Conservation (phyloP, 35 echinoderm and acorn worm species). For the Diadema setosum region DNA sequence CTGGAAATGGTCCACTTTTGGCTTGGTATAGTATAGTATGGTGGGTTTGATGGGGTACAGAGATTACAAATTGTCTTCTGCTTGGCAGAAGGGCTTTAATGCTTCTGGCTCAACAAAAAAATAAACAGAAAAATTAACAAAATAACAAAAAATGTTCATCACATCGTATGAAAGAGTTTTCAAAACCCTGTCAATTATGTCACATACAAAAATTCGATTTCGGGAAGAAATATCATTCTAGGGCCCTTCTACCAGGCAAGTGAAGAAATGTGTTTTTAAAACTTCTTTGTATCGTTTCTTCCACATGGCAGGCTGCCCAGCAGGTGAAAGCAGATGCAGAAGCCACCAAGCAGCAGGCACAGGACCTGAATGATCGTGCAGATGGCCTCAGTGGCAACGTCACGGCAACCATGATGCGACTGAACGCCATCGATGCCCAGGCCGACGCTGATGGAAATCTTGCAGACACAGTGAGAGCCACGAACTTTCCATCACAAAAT, state of each 20-base stretch:
- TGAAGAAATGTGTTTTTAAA: not conserved
- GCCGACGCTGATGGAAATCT: slow-evolving; percentile 43
- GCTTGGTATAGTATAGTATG: no score
- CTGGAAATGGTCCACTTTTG: no score
- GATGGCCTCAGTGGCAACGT: slow-evolving; percentile 30
- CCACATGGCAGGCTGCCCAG: slow-evolving; percentile 34
- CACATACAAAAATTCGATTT: not conserved
- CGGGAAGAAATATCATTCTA: not conserved
- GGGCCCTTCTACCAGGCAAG: no score
- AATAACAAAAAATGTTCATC: no score
- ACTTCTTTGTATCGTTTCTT: not conserved
- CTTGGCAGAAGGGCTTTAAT: no score
- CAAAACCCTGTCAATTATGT: not conserved
- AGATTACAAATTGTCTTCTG: no score
- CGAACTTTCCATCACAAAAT: not conserved
- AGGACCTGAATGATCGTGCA: slow-evolving; percentile 71
- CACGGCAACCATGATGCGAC: slow-evolving; percentile 61
- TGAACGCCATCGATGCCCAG: slow-evolving; percentile 61
- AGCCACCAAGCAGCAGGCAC: slow-evolving; percentile 45
- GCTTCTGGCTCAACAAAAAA: no score
- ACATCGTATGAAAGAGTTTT: no score
- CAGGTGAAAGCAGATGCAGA: slow-evolving; percentile 36
- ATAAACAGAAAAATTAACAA: not conserved
- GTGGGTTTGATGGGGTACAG: no score
- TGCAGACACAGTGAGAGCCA: slow-evolving; percentile 5